Evolutionary conservation across 2,113 vertebrate genomes (phyloP).

Genomic region (Sapajus apella): DNA sequence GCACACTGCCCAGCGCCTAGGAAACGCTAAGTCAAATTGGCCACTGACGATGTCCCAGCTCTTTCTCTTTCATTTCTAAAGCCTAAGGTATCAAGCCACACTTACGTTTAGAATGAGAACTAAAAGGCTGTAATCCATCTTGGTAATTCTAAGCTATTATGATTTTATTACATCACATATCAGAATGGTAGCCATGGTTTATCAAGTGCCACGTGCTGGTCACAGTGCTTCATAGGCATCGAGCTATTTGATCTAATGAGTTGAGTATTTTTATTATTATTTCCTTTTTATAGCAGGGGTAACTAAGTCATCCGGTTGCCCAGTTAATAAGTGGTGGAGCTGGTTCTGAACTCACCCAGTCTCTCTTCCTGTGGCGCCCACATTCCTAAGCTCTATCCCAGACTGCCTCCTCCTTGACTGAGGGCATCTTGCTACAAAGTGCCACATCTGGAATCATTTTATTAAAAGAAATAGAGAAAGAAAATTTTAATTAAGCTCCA

Average conservation of each 20-base stretch:
- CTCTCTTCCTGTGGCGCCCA: neutral
- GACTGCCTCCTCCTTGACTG: neutral
- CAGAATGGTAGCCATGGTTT: neutral
- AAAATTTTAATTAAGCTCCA: neutral
- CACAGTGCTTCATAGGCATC: neutral
- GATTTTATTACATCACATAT: neutral
- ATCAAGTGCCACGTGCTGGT: accelerated
- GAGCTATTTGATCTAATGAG: neutral
- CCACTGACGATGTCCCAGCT: accelerated
- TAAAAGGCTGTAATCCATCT: neutral
- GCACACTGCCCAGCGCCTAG: accelerated
- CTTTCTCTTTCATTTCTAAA: neutral
- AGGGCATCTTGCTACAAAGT: neutral
- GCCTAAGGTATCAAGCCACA: neutral
- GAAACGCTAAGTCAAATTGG: accelerated
- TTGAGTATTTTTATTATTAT: neutral
- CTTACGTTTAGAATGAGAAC: neutral
- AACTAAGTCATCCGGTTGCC: neutral
- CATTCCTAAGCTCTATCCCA: neutral
- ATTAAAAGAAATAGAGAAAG: neutral
- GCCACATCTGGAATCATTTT: neutral
- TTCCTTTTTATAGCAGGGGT: neutral
- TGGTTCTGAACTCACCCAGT: neutral
- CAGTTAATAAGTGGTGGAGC: neutral
- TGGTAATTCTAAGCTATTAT: neutral